Evolutionary conservation across 2,888 invertebrate genomes (phyloP).

Genomic region (Heteromyza rotundicornis): DNA sequence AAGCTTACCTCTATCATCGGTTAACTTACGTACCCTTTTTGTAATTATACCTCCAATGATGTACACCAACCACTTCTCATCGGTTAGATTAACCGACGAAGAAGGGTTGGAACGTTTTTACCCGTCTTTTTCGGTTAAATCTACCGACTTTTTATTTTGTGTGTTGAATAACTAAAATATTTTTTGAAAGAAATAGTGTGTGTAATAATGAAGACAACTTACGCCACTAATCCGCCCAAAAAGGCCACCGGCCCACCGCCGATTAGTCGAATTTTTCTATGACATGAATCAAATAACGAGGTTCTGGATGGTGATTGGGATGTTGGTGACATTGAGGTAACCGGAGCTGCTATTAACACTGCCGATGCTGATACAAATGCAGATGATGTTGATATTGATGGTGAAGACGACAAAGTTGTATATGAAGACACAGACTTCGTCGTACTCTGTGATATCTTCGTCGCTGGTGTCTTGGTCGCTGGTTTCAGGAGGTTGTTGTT

Average conservation of each 20-base stretch:
- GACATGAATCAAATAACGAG: conserved; percentile 75
- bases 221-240: conserved; percentile 75
- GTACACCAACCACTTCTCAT: too few species aligned
- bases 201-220: too few species aligned
- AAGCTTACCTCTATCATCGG: too few species aligned
- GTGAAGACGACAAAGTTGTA: background rate
- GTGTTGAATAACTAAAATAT: too few species aligned
- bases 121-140: too few species aligned
- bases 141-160: too few species aligned
- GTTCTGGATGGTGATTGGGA: conserved; percentile 65
- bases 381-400: conserved; percentile 7
- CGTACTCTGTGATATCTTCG: background rate
- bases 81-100: too few species aligned
- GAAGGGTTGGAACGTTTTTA: too few species aligned
- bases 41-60: too few species aligned
- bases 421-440: background rate
- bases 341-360: background rate
- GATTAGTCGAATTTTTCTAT: conserved; percentile 74
- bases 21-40: too few species aligned
- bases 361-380: conserved; percentile 11
- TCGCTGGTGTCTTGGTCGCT: background rate
- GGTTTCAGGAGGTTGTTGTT: conserved; percentile 18
- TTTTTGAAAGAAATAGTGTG: too few species aligned
- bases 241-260: conserved; percentile 72
- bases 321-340: conserved; percentile 51